A percentile compares a stretch with the other conserved stretches of the same genome.
These are phyloP conservation scores for Xylocampa areola DNA, from an alignment of 2,888 invertebrate genomes.

Conservation along the genomic window DNA sequence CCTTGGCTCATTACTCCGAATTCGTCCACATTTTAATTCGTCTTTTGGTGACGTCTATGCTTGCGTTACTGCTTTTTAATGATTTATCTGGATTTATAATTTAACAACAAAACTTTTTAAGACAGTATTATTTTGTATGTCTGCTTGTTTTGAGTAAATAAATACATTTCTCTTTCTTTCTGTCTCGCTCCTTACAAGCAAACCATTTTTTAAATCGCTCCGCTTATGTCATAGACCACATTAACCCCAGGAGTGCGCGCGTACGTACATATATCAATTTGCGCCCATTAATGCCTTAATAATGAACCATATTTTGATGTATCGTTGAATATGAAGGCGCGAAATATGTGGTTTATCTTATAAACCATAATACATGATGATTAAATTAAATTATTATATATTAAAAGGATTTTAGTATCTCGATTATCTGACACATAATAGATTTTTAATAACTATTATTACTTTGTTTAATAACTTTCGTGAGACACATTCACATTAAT, in stretches of 20 bases:
- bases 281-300: conserved; percentile 44
- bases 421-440: too few relatives aligned
- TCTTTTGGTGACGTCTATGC: too few relatives aligned
- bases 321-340: conserved; percentile 23
- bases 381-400: conserved; percentile 10
- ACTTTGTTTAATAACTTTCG: too few relatives aligned
- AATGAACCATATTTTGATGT: conserved; percentile 50
- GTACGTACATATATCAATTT: conserved; percentile 55
- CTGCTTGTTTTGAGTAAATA: neutral
- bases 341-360: conserved; percentile 16
- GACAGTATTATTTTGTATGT: too few relatives aligned
- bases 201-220: conserved; percentile 10
- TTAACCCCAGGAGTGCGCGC: conserved; percentile 13
- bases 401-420: neutral
- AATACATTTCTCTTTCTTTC: neutral
- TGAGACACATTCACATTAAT: too few relatives aligned
- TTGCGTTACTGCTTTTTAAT: too few relatives aligned
- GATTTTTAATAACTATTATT: too few relatives aligned
- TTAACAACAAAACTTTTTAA: too few relatives aligned
- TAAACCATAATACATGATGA: conserved; percentile 9
- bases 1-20: too few relatives aligned
- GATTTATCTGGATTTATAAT: too few relatives aligned
- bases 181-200: too few relatives aligned
- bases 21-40: too few relatives aligned
- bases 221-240: conserved; percentile 4